Evolutionary conservation across 1,140 invertebrate species (phyloP).

Genomic region (Vanessa atalanta): DNA sequence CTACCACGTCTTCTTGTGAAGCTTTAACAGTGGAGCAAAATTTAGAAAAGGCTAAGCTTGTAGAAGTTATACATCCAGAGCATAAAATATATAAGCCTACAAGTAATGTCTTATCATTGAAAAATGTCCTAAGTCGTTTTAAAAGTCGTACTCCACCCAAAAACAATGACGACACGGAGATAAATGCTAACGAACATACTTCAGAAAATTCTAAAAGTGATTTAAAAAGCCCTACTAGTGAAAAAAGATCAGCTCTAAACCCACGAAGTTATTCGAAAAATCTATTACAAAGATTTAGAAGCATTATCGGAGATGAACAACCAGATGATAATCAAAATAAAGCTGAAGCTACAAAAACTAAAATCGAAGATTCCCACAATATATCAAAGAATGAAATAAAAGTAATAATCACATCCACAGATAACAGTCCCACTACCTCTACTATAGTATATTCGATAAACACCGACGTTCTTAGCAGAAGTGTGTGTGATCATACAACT

Average conservation of each 20-base stretch:
- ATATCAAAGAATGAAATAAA: slow-evolving; percentile 62
- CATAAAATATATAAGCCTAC: slow-evolving; percentile 88
- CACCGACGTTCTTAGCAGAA: slow-evolving; percentile 66
- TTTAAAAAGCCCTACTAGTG: slow-evolving; percentile 65
- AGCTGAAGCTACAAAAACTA: slow-evolving; percentile 45
- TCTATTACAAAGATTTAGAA: slow-evolving; percentile 81
- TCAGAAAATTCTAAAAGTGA: slow-evolving; percentile 67
- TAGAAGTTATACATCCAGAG: slow-evolving; percentile 84
- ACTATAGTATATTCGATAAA: slow-evolving; percentile 50
- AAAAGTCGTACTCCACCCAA: slow-evolving; percentile 70
- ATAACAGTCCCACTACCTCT: slow-evolving; percentile 56
- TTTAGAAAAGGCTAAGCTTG: slow-evolving; percentile 70
- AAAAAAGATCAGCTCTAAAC: slow-evolving; percentile 69
- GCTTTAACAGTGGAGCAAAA: slow-evolving; percentile 62
- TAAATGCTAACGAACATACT: slow-evolving; percentile 65
- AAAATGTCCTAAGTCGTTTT: slow-evolving; percentile 75
- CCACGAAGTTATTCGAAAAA: slow-evolving; percentile 80
- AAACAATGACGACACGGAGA: slow-evolving; percentile 62
- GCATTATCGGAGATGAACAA: slow-evolving; percentile 80
- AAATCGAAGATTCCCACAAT: slow-evolving; percentile 41
- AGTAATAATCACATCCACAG: slow-evolving; percentile 68
- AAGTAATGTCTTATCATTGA: slow-evolving; percentile 74
- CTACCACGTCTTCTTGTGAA: slow-evolving; percentile 78
- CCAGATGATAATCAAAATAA: slow-evolving; percentile 66
- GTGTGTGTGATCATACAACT: slow-evolving; percentile 69